Conservation (phyloP, 2,888 invertebrate species). For the Zootermopsis nevadensis region DNA sequence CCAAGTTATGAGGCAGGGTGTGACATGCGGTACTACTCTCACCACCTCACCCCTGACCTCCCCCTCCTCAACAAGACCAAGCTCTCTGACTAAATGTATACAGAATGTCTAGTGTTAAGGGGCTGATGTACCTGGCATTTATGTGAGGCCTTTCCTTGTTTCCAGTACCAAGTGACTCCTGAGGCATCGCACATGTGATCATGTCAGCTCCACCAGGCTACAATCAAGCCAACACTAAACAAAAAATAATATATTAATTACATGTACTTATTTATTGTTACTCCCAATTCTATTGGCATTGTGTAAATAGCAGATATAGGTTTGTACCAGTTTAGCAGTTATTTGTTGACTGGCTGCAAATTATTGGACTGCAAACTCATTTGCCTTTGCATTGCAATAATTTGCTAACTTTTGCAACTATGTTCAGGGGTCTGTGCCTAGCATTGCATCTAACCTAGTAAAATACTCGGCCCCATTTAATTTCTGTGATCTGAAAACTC, state of each 20-base stretch:
- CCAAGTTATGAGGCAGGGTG: constrained; percentile 50
- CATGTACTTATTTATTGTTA: constrained; percentile 28
- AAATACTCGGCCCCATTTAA: no score
- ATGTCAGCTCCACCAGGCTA: background rate
- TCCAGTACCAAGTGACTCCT: background rate
- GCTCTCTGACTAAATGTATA: constrained; percentile 20
- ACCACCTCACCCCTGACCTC: constrained; percentile 13
- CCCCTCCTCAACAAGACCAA: background rate
- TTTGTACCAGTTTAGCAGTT: no score
- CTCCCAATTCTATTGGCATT: background rate
- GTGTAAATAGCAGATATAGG: constrained; percentile 2
- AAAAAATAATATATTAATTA: constrained; percentile 4
- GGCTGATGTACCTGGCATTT: background rate
- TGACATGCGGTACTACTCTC: constrained; percentile 42
- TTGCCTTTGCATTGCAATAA: no score
- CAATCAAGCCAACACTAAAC: background rate
- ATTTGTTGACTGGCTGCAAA: no score
- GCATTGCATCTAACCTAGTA: no score
- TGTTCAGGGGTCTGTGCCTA: background rate
- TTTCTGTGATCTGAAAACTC: no score
- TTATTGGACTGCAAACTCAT: no score
- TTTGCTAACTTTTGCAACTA: background rate
- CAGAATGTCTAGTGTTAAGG: background rate
- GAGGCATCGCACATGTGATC: background rate
- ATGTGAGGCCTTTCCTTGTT: background rate